Evolutionary conservation across 1,140 invertebrate species (phyloP).

Genomic region (Colletes latitarsis): DNA sequence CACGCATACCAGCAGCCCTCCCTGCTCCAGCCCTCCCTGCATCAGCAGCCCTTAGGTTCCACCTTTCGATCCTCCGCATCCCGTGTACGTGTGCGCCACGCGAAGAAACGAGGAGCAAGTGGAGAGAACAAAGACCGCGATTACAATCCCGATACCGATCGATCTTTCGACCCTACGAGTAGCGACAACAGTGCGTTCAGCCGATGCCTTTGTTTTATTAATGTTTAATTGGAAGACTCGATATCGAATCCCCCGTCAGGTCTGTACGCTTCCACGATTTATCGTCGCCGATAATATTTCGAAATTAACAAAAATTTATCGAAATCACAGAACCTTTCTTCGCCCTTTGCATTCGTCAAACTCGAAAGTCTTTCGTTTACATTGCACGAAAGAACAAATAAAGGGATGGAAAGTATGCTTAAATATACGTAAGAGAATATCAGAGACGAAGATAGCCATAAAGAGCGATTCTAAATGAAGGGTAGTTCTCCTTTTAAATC

Average conservation of each 20-base stretch:
- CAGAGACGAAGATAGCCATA: too few relatives aligned
- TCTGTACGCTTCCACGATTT: not conserved
- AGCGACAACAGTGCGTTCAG: not conserved
- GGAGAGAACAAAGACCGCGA: constrained; percentile 36
- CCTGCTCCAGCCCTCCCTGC: constrained; percentile 13
- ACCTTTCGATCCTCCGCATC: not conserved
- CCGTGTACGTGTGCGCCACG: not conserved
- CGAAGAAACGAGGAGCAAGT: not conserved
- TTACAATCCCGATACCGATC: constrained; percentile 61
- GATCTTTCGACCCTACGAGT: constrained; percentile 45
- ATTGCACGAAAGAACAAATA: too few relatives aligned
- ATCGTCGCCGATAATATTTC: not conserved
- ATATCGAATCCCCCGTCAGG: not conserved
- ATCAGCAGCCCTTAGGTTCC: constrained; percentile 7
- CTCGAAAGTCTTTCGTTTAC: too few relatives aligned
- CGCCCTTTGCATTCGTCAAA: too few relatives aligned
- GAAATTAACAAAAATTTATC: too few relatives aligned
- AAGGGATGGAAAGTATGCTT: too few relatives aligned
- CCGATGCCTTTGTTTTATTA: not conserved
- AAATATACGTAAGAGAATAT: too few relatives aligned
- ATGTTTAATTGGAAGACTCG: not conserved
- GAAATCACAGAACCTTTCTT: too few relatives aligned
- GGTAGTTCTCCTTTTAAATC: too few relatives aligned
- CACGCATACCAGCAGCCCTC: constrained; percentile 35
- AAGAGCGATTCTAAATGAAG: too few relatives aligned